Evolutionary conservation across 2,797 vertebrate species (phyloP).

Genomic region (Nannoperca australis): DNA sequence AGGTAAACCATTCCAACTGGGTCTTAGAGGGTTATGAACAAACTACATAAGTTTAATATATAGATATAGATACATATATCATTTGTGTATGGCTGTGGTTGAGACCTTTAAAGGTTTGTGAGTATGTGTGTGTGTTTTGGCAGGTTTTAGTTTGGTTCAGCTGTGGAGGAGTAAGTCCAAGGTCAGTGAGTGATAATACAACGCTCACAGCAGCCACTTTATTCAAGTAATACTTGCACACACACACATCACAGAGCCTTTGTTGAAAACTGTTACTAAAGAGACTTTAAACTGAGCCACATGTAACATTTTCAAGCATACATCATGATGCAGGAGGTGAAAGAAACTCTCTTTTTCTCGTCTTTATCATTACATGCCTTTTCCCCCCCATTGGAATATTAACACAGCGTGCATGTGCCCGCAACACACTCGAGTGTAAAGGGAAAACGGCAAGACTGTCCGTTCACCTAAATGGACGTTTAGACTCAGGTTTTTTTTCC

Average conservation of each 20-base stretch:
- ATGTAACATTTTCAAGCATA: not conserved
- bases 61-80: no score
- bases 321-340: constrained; percentile 15
- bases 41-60: not conserved
- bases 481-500: constrained; percentile 3
- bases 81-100: constrained; percentile 1
- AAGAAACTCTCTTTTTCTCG: no score
- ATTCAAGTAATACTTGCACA: not conserved
- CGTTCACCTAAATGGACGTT: constrained; percentile 11
- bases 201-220: constrained; percentile 7
- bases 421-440: not conserved
- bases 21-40: not conserved
- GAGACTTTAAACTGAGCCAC: constrained; percentile 5
- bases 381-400: constrained; percentile 49
- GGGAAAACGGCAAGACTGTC: not conserved
- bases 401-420: constrained; percentile 6
- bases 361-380: constrained; percentile 1
- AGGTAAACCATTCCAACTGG: not conserved
- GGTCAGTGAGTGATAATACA: constrained; percentile 52
- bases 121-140: constrained; percentile 17
- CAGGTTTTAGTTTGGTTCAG: constrained; percentile 19
- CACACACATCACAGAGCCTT: not conserved
- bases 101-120: constrained; percentile 5
- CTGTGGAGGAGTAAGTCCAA: constrained; percentile 59
- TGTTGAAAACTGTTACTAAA: constrained; percentile 22